These are phyloP conservation scores for Scyliorhinus canicula DNA, from an alignment of 2,797 vertebrate species.

Conservation along the genomic window DNA sequence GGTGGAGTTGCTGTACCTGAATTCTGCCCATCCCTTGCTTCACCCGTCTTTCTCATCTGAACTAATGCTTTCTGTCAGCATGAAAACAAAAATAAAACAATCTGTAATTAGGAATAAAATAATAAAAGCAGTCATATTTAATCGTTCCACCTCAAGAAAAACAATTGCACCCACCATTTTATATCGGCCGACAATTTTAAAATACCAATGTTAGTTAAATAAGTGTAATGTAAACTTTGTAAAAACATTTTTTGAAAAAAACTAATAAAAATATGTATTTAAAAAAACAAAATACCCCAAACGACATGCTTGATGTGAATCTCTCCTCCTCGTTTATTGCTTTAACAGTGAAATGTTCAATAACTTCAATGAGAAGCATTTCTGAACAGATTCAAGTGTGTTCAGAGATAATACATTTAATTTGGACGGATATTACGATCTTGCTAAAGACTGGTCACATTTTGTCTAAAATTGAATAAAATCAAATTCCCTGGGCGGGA, in stretches of 20 bases:
- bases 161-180: background rate
- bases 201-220: too few species aligned
- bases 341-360: background rate
- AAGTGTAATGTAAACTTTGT: too few species aligned
- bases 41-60: background rate
- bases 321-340: background rate
- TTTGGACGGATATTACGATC: background rate
- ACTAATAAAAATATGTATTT: too few species aligned
- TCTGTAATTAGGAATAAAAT: background rate
- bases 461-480: too few species aligned
- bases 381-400: background rate
- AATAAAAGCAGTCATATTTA: background rate
- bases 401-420: background rate
- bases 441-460: too few species aligned
- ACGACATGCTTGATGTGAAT: background rate
- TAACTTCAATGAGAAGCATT: background rate
- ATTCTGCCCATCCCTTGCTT: background rate
- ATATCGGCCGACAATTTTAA: background rate
- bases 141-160: background rate
- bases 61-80: background rate
- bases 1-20: background rate
- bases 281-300: background rate
- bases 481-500: too few species aligned
- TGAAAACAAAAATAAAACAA: background rate
- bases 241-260: too few species aligned